Evolutionary conservation across 2,888 invertebrate genomes (phyloP).

Genomic region (Ornithoptera priamus): DNA sequence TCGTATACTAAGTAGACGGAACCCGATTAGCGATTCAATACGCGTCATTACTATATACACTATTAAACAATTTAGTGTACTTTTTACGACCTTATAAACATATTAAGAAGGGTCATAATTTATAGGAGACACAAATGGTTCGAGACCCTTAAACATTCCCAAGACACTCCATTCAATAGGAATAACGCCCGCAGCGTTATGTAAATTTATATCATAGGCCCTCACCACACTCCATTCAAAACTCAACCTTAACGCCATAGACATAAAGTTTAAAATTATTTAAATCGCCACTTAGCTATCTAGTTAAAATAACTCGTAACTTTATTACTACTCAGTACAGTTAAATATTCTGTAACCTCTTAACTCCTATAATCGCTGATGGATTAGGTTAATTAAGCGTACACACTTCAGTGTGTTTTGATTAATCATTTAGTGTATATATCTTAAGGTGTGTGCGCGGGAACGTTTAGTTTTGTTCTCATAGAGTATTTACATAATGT

Average conservation of each 20-base stretch:
- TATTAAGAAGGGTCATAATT: constrained; percentile 34
- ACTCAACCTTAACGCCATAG: constrained; percentile 7
- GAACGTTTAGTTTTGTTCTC: constrained; percentile 39
- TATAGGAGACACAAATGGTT: neutral
- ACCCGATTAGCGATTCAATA: constrained; percentile 71
- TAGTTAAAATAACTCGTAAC: neutral
- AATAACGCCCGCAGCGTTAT: constrained; percentile 40
- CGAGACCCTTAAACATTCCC: constrained; percentile 17
- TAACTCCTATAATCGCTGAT: constrained; percentile 12
- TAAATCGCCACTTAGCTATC: neutral
- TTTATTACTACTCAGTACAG: neutral
- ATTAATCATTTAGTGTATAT: constrained; percentile 41
- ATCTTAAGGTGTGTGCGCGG: constrained; percentile 33
- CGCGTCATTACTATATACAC: constrained; percentile 38
- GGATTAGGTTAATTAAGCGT: constrained; percentile 35
- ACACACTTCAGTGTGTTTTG: constrained; percentile 33
- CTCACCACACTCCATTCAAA: constrained; percentile 21
- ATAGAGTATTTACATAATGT: constrained; percentile 35
- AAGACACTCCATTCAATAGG: constrained; percentile 33
- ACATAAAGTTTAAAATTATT: constrained; percentile 5
- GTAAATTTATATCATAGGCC: constrained; percentile 37
- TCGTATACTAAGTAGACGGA: constrained; percentile 71
- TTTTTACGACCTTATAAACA: constrained; percentile 30
- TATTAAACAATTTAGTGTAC: constrained; percentile 34
- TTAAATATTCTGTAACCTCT: too few relatives aligned